phyloP scores from a whole-genome alignment of 2,113 vertebrate species.

The Myodes glareolus region DNA sequence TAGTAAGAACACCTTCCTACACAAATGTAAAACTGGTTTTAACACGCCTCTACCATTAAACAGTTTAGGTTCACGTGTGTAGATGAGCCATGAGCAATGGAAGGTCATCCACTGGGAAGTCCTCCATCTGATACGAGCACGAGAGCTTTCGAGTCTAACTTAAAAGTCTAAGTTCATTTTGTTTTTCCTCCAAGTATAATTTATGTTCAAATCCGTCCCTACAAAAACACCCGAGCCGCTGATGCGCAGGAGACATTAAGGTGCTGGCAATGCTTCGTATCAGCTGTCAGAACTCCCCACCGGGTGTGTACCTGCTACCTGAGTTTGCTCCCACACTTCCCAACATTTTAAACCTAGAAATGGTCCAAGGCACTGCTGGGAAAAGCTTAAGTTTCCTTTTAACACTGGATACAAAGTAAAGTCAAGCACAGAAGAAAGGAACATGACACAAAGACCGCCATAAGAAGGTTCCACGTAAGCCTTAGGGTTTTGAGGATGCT shows the following conservation, averaged over 20 bases:
- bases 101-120: background rate
- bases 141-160: constrained; percentile 2
- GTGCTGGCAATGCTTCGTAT: background rate
- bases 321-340: background rate
- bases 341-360: background rate
- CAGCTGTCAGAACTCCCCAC: background rate
- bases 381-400: background rate
- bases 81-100: rapidly evolving
- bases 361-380: background rate
- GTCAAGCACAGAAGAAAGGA: constrained; percentile 30
- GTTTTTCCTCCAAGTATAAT: background rate
- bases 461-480: background rate
- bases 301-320: constrained; percentile 17
- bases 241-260: background rate
- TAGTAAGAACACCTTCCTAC: constrained; percentile 25
- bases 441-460: background rate
- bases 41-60: background rate
- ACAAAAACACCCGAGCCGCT: background rate
- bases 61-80: too few relatives aligned
- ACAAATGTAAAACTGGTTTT: constrained; percentile 35
- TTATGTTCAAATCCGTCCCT: background rate
- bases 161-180: background rate
- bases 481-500: background rate
- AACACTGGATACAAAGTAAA: background rate
- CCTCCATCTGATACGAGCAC: background rate